phyloP scores from a whole-genome alignment of 2,113 vertebrate species.

The Mus musculus region DNA sequence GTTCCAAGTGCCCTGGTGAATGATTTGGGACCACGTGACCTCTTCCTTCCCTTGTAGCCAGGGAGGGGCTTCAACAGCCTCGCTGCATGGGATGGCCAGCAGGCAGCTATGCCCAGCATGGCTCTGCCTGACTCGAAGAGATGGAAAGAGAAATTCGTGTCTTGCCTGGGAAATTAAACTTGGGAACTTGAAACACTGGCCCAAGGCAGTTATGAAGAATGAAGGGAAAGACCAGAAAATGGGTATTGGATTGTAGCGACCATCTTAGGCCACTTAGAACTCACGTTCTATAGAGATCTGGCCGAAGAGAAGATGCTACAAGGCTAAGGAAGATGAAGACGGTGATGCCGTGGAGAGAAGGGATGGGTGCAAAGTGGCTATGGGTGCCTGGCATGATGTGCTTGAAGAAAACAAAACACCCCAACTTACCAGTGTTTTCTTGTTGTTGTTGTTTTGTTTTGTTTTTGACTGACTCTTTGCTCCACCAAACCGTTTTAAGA shows the following conservation, averaged over 20 bases:
- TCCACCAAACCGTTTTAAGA: background rate
- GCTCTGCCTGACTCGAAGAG: background rate
- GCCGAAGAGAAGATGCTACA: background rate
- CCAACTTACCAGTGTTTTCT: background rate
- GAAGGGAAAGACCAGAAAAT: background rate
- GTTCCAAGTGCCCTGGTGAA: background rate
- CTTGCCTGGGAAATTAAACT: background rate
- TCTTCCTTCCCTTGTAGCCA: background rate
- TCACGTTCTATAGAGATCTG: fast-evolving
- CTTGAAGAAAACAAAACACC: background rate
- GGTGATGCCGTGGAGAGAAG: fast-evolving
- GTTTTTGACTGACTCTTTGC: background rate
- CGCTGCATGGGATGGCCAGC: background rate
- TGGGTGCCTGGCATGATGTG: background rate
- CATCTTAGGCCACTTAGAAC: background rate
- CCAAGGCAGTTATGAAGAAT: background rate
- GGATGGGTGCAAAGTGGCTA: background rate
- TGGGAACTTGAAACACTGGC: background rate
- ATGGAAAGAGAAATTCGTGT: background rate
- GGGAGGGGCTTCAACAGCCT: background rate
- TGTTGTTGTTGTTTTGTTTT: too few species aligned
- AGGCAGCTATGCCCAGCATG: background rate
- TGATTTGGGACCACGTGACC: background rate
- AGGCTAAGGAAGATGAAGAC: background rate
- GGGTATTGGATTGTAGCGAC: background rate